phyloP scores from a whole-genome alignment of 2,113 vertebrate genomes.

The Heterocephalus glaber region DNA sequence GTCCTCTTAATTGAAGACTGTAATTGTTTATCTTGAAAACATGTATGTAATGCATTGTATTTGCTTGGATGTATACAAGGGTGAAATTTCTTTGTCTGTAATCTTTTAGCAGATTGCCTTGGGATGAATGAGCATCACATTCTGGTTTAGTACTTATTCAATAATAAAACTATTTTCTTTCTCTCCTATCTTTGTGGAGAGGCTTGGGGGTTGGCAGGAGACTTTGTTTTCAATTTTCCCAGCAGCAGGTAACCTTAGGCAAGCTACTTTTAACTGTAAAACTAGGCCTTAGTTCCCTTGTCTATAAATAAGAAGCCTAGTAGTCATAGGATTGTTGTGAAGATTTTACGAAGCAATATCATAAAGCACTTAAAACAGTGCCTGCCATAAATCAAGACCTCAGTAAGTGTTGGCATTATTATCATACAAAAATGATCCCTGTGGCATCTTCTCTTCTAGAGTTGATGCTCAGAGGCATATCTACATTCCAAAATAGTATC shows the following conservation, averaged over 20 bases:
- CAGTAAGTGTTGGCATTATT: background rate
- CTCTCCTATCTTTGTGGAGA: background rate
- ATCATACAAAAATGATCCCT: background rate
- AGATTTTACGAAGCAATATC: background rate
- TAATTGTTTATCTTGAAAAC: constrained; percentile 4
- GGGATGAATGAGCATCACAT: background rate
- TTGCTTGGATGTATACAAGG: background rate
- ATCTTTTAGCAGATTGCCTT: background rate
- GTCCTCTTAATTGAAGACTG: background rate
- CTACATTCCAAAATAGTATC: background rate
- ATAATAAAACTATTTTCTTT: constrained; percentile 48
- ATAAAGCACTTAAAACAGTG: background rate
- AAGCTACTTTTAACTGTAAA: constrained; percentile 49
- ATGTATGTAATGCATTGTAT: background rate
- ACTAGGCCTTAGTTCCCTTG: background rate
- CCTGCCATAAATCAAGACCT: background rate
- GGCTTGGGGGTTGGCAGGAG: background rate
- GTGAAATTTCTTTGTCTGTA: background rate
- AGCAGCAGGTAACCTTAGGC: background rate
- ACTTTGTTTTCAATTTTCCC: constrained; percentile 9
- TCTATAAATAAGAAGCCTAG: constrained; percentile 15
- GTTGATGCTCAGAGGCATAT: background rate
- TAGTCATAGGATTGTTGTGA: background rate
- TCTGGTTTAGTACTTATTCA: background rate
- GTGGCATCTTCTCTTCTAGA: constrained; percentile 9